These are phyloP conservation scores for Tribolium madens DNA, from an alignment of 1,140 invertebrate genomes.

Conservation along the genomic window DNA sequence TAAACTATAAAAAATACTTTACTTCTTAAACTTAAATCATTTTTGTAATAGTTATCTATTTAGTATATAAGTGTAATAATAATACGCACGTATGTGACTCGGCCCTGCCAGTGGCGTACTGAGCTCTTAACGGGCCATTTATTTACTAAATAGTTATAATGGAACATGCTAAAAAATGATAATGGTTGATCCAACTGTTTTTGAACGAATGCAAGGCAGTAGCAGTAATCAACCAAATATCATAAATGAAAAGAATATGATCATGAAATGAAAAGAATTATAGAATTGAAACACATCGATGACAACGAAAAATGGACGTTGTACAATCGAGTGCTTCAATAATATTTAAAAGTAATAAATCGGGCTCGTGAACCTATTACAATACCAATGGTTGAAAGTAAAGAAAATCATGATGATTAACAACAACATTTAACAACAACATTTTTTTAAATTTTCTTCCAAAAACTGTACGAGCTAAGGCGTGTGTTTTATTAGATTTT, in stretches of 20 bases:
- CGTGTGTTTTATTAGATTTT: background rate
- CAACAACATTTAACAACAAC: background rate
- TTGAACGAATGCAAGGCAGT: no score
- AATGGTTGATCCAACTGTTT: no score
- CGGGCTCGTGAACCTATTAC: background rate
- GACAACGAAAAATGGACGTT: constrained; percentile 21
- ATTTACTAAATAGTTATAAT: no score
- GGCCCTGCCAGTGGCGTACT: no score
- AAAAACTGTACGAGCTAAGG: background rate
- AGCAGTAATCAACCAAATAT: background rate
- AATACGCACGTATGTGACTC: no score
- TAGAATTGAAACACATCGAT: constrained; percentile 2
- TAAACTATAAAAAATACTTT: no score
- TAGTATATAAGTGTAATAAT: no score
- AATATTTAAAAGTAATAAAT: constrained; percentile 3
- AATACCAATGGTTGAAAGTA: no score
- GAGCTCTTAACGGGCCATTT: no score
- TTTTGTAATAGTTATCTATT: no score
- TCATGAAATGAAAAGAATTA: constrained; percentile 1
- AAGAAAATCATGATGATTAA: background rate
- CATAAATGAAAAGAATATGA: background rate
- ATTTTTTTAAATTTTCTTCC: background rate
- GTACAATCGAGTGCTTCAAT: constrained; percentile 6
- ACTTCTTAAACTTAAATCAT: no score
- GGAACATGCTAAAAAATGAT: no score